Conservation (phyloP, 2,113 vertebrate species). For the Xenus cinereus region DNA sequence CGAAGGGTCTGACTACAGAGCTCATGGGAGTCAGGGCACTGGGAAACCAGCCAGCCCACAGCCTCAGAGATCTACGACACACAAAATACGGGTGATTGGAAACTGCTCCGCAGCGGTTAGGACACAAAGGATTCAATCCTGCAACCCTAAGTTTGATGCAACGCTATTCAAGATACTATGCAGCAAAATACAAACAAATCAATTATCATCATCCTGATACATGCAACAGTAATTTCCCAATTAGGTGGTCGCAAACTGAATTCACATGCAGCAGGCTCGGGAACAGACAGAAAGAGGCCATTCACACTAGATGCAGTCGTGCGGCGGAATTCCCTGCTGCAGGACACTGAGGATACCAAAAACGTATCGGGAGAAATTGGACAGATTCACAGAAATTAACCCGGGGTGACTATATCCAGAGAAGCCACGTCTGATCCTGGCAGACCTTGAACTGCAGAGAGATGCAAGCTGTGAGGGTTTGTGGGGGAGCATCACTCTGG, state of each 20-base stretch:
- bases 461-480: background rate
- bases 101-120: background rate
- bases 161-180: background rate
- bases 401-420: background rate
- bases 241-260: background rate
- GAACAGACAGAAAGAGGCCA: background rate
- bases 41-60: conserved; percentile 83
- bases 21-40: conserved; percentile 67
- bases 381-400: background rate
- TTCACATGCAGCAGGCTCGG: background rate
- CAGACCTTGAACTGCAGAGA: background rate
- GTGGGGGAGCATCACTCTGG: background rate
- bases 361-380: background rate
- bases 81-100: background rate
- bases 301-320: background rate
- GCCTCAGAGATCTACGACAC: conserved; percentile 77
- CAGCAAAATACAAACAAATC: background rate
- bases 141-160: accelerated
- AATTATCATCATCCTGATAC: background rate
- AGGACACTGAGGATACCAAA: background rate
- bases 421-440: background rate
- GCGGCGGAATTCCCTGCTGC: background rate
- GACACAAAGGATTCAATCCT: background rate
- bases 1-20: conserved; percentile 85
- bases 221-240: background rate